Evolutionary conservation across 2,888 invertebrate genomes (phyloP).

Genomic region (Xylocampa areola): DNA sequence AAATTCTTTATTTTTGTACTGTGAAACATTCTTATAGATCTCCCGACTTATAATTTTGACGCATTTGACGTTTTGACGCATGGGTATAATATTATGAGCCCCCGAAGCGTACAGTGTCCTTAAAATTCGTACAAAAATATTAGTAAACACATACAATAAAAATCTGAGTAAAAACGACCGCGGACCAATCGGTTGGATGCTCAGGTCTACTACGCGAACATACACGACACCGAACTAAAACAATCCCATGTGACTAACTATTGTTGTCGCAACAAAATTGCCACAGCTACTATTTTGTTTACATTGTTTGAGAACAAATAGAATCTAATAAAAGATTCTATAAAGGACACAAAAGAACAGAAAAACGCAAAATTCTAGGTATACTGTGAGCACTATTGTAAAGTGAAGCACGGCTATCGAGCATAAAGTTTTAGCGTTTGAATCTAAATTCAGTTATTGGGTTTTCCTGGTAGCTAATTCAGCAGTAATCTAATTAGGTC

Average conservation of each 20-base stretch:
- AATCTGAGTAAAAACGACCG: conserved; percentile 60
- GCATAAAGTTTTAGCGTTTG: neutral
- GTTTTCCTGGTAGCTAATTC: neutral
- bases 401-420: neutral
- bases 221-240: conserved; percentile 45
- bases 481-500: too few relatives aligned
- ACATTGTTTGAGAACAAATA: conserved; percentile 63
- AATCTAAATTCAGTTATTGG: neutral
- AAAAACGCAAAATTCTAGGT: conserved; percentile 25
- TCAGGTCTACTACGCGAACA: conserved; percentile 54
- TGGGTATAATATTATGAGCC: too few relatives aligned
- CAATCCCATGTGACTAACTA: conserved; percentile 64
- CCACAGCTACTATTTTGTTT: conserved; percentile 58
- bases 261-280: conserved; percentile 66
- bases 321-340: conserved; percentile 59
- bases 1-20: too few relatives aligned
- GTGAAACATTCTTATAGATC: too few relatives aligned
- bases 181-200: conserved; percentile 60
- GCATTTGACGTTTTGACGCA: too few relatives aligned
- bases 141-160: too few relatives aligned
- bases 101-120: too few relatives aligned
- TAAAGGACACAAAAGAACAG: conserved; percentile 34
- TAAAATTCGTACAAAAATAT: conserved; percentile 64
- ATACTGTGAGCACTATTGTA: conserved; percentile 13
- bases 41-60: too few relatives aligned